Base-by-base conservation (phyloP, 2,888 invertebrate species). In the Eilema sororculum region DNA sequence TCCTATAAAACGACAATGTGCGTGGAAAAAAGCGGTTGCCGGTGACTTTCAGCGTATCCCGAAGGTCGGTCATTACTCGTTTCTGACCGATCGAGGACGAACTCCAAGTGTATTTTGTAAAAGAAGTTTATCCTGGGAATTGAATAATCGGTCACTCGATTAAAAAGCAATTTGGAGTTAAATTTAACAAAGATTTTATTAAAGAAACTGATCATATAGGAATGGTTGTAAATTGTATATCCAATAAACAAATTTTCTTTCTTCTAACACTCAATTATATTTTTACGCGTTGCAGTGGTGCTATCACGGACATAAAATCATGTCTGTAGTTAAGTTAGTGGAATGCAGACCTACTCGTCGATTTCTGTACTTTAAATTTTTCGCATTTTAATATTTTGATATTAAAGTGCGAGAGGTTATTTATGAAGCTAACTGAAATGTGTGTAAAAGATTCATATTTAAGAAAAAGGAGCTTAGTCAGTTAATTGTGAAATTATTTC, bases 401-500 rank as follows among this genome's bases (percentile, higher is more conserved):
- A n/a, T n/a, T n/a, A n/a, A n/a, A n/a, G n/a, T n/a, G n/a, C n/a
- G n/a, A n/a, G n/a, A n/a, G n/a, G n/a, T n/a, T n/a, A n/a, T n/a
- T n/a, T n/a, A n/a, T n/a, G n/a, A n/a, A n/a, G n/a, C n/a, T n/a
- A 46, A 13, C 1, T 41, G 41, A 16, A 13, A 41, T 41, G 3
- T 41, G 41, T 13, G 0, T 41, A 10, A 12, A 37, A 37, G 3
- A 41, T 41, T 41, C 16, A 16, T 41, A 41, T 3, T 16, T 0
- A 41, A 41, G 66, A 79, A 76, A 81, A 76, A 81, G 69, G 74
- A 72, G 68, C 63, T 68, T 73, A 74, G 75, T 78, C 78, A 78
- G 82, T 82, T 81, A 79, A 79, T 82, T 82, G 81, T 79, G 81
- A 84, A 79, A 81, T 82, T 80, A 80, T 84, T 81, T 83, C 79